Base-by-base conservation (phyloP, 2,797 vertebrate species). In the Decapterus maruadsi region DNA sequence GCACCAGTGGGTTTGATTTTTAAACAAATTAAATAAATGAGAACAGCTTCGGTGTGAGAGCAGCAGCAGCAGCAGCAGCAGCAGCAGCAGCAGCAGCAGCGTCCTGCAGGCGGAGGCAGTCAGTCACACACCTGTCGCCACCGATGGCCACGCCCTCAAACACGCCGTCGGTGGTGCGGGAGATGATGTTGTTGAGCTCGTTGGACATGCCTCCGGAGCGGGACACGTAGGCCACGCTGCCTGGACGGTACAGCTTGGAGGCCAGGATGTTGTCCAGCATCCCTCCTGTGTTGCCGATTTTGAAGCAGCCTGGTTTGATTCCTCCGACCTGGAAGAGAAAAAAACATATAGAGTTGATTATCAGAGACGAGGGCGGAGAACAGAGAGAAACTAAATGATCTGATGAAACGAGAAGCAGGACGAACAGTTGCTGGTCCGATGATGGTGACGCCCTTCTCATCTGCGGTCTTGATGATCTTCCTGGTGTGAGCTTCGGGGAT, bases 191-290 rank as follows among this genome's bases (percentile, higher is more conserved):
- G 95, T 99, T 99, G 77, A 99, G 97, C 75, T 99, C 98, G 0
- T 99, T 99, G 87, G 98, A 99, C 98, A 99, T 99, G 71, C 98
- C 98, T 6, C 98, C 98, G 0, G 98, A 99, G 9, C 98, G 96
- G 0, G 98, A 99, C 43, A 99, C 98, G 0, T 99, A 99, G 10
- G 97, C 98, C 89, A 99, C 98, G 0, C 98, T 99, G 85, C 98
- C 98, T 0, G 98, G 97, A 0, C 98, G 97, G 83, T 99, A 99
- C 31, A 99, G 94, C 82, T 99, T 99, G 0, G 98, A 99, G 12
- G 98, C 97, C 11, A 99, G 89, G 90, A 99, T 99, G 75, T 99
- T 99, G 85, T 99, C 98, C 86, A 99, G 92, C 98, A 99, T 99
- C 3, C 98, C 98, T 2, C 98, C 98, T 0, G 98, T 99, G 86